A percentile compares a stretch with the other conserved stretches of the same genome.
Conservation (phyloP, 92 coral and sea anemone species). For the Porites divaricata region DNA sequence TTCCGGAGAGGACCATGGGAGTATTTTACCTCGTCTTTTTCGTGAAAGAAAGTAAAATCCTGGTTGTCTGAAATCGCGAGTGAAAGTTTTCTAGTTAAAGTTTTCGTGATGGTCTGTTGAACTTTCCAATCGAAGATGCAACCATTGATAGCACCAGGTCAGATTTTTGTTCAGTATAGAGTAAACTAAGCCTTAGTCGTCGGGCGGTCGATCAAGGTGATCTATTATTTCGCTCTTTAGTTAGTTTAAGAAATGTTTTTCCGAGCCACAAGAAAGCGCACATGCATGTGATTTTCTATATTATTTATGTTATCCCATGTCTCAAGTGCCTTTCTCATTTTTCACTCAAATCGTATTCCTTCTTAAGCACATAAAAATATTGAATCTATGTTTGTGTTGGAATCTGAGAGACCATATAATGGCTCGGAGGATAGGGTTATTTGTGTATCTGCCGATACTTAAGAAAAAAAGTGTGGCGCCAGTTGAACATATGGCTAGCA, state of each 20-base stretch:
- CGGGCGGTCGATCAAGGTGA: conserved; percentile 20
- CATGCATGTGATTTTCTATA: conserved; percentile 6
- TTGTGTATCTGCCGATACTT: conserved; percentile 11
- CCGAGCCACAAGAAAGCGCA: background rate
- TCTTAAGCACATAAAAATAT: conserved; percentile 16
- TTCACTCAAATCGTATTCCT: conserved; percentile 19
- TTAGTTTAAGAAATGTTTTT: conserved; percentile 12
- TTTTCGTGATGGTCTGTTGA: conserved; percentile 44
- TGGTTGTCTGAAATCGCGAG: background rate
- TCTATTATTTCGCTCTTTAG: conserved; percentile 1
- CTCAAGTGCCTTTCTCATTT: conserved; percentile 13
- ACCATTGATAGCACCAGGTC: conserved; percentile 20
- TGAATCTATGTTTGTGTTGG: conserved; percentile 34
- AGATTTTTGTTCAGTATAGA: conserved; percentile 1
- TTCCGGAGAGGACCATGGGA: background rate
- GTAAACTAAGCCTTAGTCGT: conserved; percentile 11
- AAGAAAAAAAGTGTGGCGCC: background rate
- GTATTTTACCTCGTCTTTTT: background rate
- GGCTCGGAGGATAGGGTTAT: background rate
- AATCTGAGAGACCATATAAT: conserved; percentile 31
- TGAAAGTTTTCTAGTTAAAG: background rate
- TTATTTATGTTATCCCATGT: conserved; percentile 20
- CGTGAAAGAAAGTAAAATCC: background rate
- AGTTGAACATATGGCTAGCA: conserved; percentile 39
- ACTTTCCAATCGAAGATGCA: conserved; percentile 16